Base-by-base conservation (phyloP, 2,797 vertebrate species). In the Hypotaenidia okinawae region DNA sequence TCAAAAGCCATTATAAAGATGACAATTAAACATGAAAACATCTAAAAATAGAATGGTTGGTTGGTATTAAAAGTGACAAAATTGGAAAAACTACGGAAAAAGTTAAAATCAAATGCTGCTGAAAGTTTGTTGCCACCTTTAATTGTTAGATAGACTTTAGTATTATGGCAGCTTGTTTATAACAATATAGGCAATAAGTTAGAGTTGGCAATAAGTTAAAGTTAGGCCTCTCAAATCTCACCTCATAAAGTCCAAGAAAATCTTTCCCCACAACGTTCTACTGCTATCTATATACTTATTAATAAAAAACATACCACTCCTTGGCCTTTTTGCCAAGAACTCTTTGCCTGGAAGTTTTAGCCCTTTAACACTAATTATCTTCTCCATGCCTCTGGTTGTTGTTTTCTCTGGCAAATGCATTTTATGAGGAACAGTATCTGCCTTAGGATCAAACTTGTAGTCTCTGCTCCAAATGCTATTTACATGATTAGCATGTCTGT, bases 381-480 rank as follows among this genome's bases (percentile, higher is more conserved):
- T 98, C 96, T 99, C 98, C 91, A 97, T 96, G 95, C 98, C 98
- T 96, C 96, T 97, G 63, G 98, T 98, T 90, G 97, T 96, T 18
- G 96, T 92, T 78, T 97, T 98, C 87, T 98, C 98, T 86, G 94
- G 95, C 7, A 96, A 54, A 25, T 25, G 74, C 9, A 63, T 25
- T 89, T 91, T 63, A 28, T 57, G 66, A 84, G 94, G 73, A 66
- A 73, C 61, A 37, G 30, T 43, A 21, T 52, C 74, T 23, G 24
- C 37, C 81, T 92, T 62, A 43, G 59, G 54, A n/a, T n/a, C 47
- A 23, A 96, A 81, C 16, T 83, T 97, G 22, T 97, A 98, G 66
- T 95, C 97, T 95, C 82, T 97, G 64, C 97, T 98, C 99, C 99
- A 99, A 97, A 99, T 99, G 86, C 99, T 99, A 25, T 68, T 84